These are phyloP conservation scores for Amblyornis subalaris DNA, from an alignment of 2,113 vertebrate genomes.

Conservation along the genomic window DNA sequence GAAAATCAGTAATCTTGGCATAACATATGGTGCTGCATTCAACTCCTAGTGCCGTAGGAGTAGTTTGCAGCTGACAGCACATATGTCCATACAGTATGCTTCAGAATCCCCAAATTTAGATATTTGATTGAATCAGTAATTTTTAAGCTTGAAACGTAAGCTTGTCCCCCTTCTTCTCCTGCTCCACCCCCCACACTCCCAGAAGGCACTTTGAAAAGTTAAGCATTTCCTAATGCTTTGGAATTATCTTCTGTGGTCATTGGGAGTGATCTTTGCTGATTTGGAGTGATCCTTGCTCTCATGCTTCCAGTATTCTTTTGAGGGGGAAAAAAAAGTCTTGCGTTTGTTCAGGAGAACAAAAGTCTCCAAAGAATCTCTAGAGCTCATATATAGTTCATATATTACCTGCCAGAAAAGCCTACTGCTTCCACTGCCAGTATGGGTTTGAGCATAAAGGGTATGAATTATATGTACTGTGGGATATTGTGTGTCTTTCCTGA, in stretches of 20 bases:
- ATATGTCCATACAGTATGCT: conserved; percentile 39
- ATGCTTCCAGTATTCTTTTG: background rate
- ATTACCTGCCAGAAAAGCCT: background rate
- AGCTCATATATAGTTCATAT: background rate
- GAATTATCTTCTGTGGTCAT: background rate
- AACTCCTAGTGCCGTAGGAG: conserved; percentile 20
- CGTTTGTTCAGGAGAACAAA: background rate
- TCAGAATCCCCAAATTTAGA: conserved; percentile 46
- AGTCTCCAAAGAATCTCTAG: background rate
- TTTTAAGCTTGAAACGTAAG: conserved; percentile 35
- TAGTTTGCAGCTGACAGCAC: conserved; percentile 45
- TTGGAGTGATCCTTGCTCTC: background rate
- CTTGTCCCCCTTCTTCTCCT: background rate
- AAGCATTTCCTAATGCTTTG: background rate
- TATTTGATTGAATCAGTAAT: conserved; percentile 27
- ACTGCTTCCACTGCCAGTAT: background rate
- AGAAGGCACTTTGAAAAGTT: background rate
- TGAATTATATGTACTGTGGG: background rate
- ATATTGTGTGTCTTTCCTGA: background rate
- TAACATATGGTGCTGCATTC: conserved; percentile 27
- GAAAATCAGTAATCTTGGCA: conserved; percentile 45
- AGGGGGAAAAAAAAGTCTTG: background rate
- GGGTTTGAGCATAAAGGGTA: background rate
- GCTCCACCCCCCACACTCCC: background rate
- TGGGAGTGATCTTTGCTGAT: background rate